Evolutionary conservation across 2,113 vertebrate genomes (phyloP).

Genomic region (Ivindomyrus marchei): DNA sequence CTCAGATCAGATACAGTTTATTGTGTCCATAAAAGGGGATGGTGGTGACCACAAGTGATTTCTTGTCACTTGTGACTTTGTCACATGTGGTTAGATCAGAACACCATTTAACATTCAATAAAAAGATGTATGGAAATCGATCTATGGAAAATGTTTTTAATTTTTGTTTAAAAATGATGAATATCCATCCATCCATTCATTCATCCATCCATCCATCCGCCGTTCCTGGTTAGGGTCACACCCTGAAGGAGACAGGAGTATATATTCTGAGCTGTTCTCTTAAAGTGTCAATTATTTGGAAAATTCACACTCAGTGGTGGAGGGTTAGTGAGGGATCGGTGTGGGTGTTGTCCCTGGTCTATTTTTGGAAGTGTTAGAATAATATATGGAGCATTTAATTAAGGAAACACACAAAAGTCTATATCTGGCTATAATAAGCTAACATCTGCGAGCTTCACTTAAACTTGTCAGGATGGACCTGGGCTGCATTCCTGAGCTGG

Average conservation of each 20-base stretch:
- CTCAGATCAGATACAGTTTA: conserved; percentile 51
- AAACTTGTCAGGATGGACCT: not conserved
- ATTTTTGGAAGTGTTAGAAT: not conserved
- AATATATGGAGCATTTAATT: not conserved
- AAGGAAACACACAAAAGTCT: not conserved
- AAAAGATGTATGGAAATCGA: not conserved
- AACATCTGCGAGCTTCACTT: not conserved
- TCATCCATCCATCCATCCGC: not conserved
- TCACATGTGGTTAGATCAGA: conserved; percentile 46
- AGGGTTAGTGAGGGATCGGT: not conserved
- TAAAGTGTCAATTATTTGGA: not conserved
- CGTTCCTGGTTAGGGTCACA: not conserved
- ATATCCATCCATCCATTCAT: not conserved
- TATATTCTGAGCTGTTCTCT: not conserved
- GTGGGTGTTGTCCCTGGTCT: not conserved
- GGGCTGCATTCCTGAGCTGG: not conserved
- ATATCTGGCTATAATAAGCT: not conserved
- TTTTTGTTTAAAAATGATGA: not conserved
- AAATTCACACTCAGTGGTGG: not conserved
- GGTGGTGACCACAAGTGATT: conserved; percentile 50
- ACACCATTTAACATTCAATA: conserved; percentile 45
- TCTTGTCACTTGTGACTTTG: conserved; percentile 50
- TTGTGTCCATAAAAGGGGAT: conserved; percentile 45
- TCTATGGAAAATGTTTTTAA: not conserved
- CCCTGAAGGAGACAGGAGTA: not conserved